Evolutionary conservation across 2,888 invertebrate genomes (phyloP), one percentile per base, ranked within the genome.

Genomic region (Diarsia rubi): DNA sequence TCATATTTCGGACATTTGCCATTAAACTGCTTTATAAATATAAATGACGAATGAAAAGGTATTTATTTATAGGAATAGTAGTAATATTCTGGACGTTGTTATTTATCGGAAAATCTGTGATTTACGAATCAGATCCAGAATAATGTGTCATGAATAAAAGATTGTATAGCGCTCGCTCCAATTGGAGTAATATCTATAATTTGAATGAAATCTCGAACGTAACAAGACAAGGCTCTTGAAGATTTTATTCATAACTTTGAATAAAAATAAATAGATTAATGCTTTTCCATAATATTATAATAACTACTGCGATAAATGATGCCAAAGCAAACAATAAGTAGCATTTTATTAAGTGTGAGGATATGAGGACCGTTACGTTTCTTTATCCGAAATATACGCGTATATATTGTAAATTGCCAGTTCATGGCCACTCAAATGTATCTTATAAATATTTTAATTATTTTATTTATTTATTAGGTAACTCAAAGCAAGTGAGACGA

Each of bases 121-220:
- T 81, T 69, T 74, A 74, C 57, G 69, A 82, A 78, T 72, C 63
- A 60, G 44, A 47, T 70, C 64, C 68, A 65, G 68, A 60, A 69
- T 70, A 63, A 70, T 81, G 64, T 77, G 69, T 71, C 75, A 91
- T 91, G 91, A 91, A 91, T 91, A 89, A 91, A 86, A 90, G 79
- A 89, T 89, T 69, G 45, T 69, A 63, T 66, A 81, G 75, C 79
- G 69, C 64, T 68, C 75, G 73, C 75, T 81, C 81, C 84, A 85
- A 89, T 88, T 88, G 88, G 79, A 83, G 79, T 86, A 78, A 81
- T 70, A 65, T 64, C 42, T 88, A 85, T 86, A 89, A 90, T 88
- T 89, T 87, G 79, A 86, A 86, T 78, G 75, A 81, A 85, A 87
- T 88, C 59, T 78, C 44, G 62, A 67, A 67, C 44, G 19, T 54